These are phyloP conservation scores for Mycteria americana DNA, from an alignment of 2,797 vertebrate genomes.

Conservation along the genomic window DNA sequence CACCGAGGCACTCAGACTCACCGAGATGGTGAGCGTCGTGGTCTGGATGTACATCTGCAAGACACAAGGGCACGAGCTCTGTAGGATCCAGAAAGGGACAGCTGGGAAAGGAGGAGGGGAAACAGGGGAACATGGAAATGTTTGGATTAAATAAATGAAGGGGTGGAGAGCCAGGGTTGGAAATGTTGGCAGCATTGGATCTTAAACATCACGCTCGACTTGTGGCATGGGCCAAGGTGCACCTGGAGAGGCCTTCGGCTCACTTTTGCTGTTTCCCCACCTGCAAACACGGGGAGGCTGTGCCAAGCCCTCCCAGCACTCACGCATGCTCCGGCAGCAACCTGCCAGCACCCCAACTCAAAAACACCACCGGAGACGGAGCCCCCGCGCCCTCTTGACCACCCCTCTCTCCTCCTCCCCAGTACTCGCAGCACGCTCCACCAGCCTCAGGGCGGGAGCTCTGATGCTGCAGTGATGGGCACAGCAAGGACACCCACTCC, in stretches of 20 bases:
- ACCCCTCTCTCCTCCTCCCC: not conserved
- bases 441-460: not conserved
- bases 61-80: not conserved
- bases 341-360: not conserved
- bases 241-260: not conserved
- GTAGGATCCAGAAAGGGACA: not conserved
- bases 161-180: not conserved
- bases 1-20: conserved; percentile 95
- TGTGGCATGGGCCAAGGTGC: not conserved
- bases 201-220: rapidly evolving
- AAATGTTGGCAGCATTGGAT: not conserved
- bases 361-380: not conserved
- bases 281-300: not conserved
- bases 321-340: rapidly evolving
- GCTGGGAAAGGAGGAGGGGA: not conserved
- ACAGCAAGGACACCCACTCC: not conserved
- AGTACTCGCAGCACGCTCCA: rapidly evolving
- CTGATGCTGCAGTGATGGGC: not conserved
- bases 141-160: not conserved
- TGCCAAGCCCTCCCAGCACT: not conserved
- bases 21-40: conserved; percentile 93
- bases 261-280: not conserved
- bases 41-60: conserved; percentile 96
- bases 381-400: not conserved
- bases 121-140: rapidly evolving